Percentiles rank a stretch among this genome's conserved stretches.
Evolutionary conservation across 2,888 invertebrate species (phyloP).

Genomic region (Campoletis raptor): DNA sequence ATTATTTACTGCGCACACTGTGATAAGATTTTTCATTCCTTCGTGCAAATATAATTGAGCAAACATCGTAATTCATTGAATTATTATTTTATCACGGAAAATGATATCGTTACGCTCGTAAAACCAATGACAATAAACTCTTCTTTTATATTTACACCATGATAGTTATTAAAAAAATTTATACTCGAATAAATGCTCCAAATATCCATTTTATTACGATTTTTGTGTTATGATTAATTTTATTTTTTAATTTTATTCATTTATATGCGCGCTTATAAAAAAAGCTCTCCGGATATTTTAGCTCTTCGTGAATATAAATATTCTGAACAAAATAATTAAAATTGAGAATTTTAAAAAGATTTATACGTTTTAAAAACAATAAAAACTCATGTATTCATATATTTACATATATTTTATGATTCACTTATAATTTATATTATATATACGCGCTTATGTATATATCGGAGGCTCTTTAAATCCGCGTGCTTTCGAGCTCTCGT

Average conservation of each 20-base stretch:
- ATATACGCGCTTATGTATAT: conserved; percentile 6
- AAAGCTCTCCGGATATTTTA: background rate
- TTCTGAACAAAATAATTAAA: background rate
- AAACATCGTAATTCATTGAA: conserved; percentile 52
- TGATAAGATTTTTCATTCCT: conserved; percentile 25
- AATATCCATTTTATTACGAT: conserved; percentile 4
- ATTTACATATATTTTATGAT: conserved; percentile 21
- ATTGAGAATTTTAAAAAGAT: background rate
- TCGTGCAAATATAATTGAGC: conserved; percentile 44
- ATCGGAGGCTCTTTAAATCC: conserved; percentile 56
- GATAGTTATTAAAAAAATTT: conserved; percentile 49
- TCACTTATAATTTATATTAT: conserved; percentile 31
- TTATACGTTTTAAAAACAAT: background rate
- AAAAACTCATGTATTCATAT: background rate
- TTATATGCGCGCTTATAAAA: background rate
- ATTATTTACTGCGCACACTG: conserved; percentile 9
- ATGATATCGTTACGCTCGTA: conserved; percentile 36
- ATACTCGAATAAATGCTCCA: conserved; percentile 24
- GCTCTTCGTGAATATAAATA: background rate
- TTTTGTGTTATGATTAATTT: background rate
- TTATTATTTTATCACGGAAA: conserved; percentile 52
- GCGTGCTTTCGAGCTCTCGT: conserved; percentile 55
- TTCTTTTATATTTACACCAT: conserved; percentile 26
- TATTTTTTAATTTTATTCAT: background rate
- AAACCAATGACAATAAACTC: conserved; percentile 44